Percentiles rank a stretch among this genome's conserved stretches.
phyloP scores from a whole-genome alignment of 1,140 invertebrate genomes.

The Archegozetes longisetosus region DNA sequence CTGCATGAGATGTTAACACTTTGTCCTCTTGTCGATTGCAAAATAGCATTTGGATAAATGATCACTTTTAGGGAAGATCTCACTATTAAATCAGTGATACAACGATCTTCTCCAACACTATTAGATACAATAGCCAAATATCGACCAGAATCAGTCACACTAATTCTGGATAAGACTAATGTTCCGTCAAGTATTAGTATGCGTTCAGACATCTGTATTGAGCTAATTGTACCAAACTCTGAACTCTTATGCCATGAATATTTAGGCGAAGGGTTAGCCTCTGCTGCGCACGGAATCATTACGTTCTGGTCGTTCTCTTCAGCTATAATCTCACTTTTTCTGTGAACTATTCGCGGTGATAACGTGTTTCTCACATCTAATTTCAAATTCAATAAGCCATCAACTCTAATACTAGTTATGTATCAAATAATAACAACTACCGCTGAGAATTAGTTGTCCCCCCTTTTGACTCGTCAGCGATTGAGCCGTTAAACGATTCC shows the following conservation, averaged over 20 bases:
- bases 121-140: slow-evolving; percentile 3
- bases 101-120: slow-evolving; percentile 6
- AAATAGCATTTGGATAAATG: background rate
- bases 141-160: slow-evolving; percentile 1
- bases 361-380: slow-evolving; percentile 5
- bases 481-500: slow-evolving; percentile 57
- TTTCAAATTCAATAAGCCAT: too few species aligned
- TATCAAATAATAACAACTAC: background rate
- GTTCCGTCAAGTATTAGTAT: too few species aligned
- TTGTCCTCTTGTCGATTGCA: slow-evolving; percentile 1
- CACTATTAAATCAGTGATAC: background rate
- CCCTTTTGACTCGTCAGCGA: slow-evolving; percentile 41
- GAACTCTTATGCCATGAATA: too few species aligned
- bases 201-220: too few species aligned
- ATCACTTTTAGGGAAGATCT: background rate
- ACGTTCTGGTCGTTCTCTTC: background rate
- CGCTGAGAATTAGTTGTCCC: slow-evolving; percentile 40
- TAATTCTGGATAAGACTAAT: too few species aligned
- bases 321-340: background rate
- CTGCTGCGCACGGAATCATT: slow-evolving; percentile 6
- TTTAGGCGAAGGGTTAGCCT: slow-evolving; percentile 3
- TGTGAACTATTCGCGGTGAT: slow-evolving; percentile 7
- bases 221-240: too few species aligned
- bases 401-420: background rate
- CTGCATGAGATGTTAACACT: background rate